Evolutionary conservation across 1,140 invertebrate species (phyloP).

Genomic region (Apis florea): DNA sequence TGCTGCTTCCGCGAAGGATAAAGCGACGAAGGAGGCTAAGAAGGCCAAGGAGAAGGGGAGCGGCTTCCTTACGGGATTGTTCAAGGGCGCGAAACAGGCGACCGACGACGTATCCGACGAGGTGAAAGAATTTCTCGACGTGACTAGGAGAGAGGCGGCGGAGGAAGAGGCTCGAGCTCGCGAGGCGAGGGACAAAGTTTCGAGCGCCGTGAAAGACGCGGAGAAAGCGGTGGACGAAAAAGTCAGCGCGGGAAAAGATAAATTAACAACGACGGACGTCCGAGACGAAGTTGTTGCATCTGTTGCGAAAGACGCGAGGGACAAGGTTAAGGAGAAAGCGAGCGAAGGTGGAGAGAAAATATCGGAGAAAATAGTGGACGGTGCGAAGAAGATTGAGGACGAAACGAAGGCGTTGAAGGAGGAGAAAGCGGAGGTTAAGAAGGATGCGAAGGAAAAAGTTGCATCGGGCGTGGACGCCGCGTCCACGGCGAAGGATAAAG

Average conservation of each 20-base stretch:
- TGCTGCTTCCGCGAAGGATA: slow-evolving; percentile 34
- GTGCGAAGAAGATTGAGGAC: background rate
- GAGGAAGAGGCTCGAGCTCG: slow-evolving; percentile 44
- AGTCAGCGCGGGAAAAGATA: slow-evolving; percentile 29
- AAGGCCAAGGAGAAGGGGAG: slow-evolving; percentile 55
- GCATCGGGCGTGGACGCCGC: slow-evolving; percentile 21
- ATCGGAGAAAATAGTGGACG: slow-evolving; percentile 28
- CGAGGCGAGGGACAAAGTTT: slow-evolving; percentile 28
- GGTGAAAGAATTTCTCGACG: slow-evolving; percentile 49
- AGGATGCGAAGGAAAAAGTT: slow-evolving; percentile 37
- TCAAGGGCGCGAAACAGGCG: slow-evolving; percentile 45
- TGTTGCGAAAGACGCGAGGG: slow-evolving; percentile 37
- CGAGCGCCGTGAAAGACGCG: slow-evolving; percentile 24
- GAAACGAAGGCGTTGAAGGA: slow-evolving; percentile 42
- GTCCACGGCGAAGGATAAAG: slow-evolving; percentile 43
- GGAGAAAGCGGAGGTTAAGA: slow-evolving; percentile 26
- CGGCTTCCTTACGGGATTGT: slow-evolving; percentile 49
- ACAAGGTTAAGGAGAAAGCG: slow-evolving; percentile 39
- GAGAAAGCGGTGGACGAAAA: slow-evolving; percentile 42
- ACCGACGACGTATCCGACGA: slow-evolving; percentile 38
- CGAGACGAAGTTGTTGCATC: too few relatives aligned
- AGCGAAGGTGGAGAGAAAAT: slow-evolving; percentile 37
- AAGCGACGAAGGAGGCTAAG: slow-evolving; percentile 52
- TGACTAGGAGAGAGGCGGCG: slow-evolving; percentile 59
- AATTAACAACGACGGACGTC: slow-evolving; percentile 9